Evolutionary conservation across 1,140 invertebrate genomes (phyloP), one percentile per base, ranked within the genome.

Genomic region (Panagrolaimus sp.): DNA sequence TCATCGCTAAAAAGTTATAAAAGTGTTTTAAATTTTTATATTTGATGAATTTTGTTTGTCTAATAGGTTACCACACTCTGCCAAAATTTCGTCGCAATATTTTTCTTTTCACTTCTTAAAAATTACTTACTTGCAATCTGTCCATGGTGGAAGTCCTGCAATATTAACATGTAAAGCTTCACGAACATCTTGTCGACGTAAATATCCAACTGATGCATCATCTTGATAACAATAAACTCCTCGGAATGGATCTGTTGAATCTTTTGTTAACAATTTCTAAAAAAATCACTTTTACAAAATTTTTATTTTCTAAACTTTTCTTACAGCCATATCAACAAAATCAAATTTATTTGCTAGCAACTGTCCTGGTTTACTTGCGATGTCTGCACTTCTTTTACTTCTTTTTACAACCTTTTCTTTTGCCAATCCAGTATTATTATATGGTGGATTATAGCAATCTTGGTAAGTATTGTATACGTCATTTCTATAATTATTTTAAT

Each of bases 381-480:
- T 14, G 5, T 57, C 51, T 1, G 20, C 68, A 48, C 65, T n/a
- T 65, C 69, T 45, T 67, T 27, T 20, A 8, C 73, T 20, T 63
- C 53, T n/a, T 16, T 43, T 38, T 20, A 9, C 44, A 67, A 74
- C 16, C 5, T 31, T 23, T 43, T 63, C 38, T 16, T 42, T 63
- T 9, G 42, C 2, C 14, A 43, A 16, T 5, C 38, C 62, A 42
- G 62, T 43, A 38, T 63, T n/a, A 16, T 9, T 31, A 43, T 63
- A 63, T n/a, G 65, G 45, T 47, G 74, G 70, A 38, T 72, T 72
- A 53, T 77, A 75, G 38, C 74, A 75, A 47, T 75, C 74, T 45
- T 78, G 74, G 46, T 72, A 72, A 48, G 71, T 78, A 71, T 78
- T 78, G 70, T 78, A 78, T 2, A 76, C 72, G 38, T 76, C 68